Evolutionary conservation across 2,113 vertebrate genomes (phyloP), one percentile per base, ranked within the genome.

Genomic region (Poeciliopsis turrubarensis): DNA sequence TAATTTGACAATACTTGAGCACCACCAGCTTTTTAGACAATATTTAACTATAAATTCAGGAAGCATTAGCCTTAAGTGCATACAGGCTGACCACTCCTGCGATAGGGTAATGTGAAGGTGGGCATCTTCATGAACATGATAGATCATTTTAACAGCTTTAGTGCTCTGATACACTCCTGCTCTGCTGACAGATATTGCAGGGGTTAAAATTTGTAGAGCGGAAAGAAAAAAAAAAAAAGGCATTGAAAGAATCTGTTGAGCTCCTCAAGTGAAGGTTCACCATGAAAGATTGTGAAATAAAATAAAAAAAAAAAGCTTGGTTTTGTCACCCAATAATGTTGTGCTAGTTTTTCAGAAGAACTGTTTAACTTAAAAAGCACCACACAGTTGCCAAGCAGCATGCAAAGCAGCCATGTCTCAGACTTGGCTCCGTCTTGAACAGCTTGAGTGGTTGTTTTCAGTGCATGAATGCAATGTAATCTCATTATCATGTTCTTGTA

Each of bases 201-300:
- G 77, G 37, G 6, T 37, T 37, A n/a, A 83, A 30, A 70, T 51
- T 72, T 80, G 54, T 75, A 47, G 26, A 81, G 75, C 37, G 32
- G 31, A 11, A 63, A 70, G 47, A 77, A 80, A 82, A 86, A 70
- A 57, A 77, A 80, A 82, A 86, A 78, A 82, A 88, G 73, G 70
- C 77, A 44, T 76, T 17, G 2, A 32, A 63, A 71, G 75, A 71
- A 41, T 70, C 60, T 64, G 54, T 63, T 75, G 69, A 65, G 73
- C 41, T 78, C 62, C 44, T 47, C 13, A 1, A 86, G 41, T 81
- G 68, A 72, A 69, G 47, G 70, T 72, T 72, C 31, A 29, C 15
- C 68, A 68, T 65, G 62, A 72, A 73, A 77, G 31, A 60, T 69
- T 37, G 60, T 47, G 72, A 34, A 82, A 76, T 62, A 41, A 54